These are phyloP conservation scores for Oscheius sp. DNA, from an alignment of 2,888 invertebrate species.

Conservation along the genomic window DNA sequence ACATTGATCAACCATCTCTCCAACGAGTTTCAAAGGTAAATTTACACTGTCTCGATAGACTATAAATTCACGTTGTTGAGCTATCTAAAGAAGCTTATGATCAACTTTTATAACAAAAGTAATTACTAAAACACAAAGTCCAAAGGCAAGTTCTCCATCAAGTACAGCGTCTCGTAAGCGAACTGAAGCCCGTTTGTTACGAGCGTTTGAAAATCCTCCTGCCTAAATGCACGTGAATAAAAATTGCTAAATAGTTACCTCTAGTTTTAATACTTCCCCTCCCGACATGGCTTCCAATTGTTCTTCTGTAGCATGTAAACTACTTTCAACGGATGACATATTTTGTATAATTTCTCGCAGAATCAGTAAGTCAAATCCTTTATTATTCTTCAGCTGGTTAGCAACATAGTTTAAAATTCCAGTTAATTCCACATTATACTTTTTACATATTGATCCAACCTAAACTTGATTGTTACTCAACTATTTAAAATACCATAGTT, in stretches of 20 bases:
- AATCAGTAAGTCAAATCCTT: constrained; percentile 85
- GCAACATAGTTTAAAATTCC: constrained; percentile 95
- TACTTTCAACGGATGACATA: constrained; percentile 98
- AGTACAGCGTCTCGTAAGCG: constrained; percentile 93
- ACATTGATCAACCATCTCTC: constrained; percentile 81
- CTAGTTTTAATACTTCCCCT: constrained; percentile 90
- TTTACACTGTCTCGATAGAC: constrained; percentile 76
- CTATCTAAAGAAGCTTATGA: constrained; percentile 78
- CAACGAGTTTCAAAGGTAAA: constrained; percentile 80
- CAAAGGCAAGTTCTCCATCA: constrained; percentile 88
- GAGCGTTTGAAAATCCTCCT: constrained; percentile 94
- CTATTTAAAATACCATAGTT: constrained; percentile 79
- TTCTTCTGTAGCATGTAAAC: constrained; percentile 93
- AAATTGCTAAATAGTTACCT: constrained; percentile 76
- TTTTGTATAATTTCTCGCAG: constrained; percentile 97
- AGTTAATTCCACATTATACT: constrained; percentile 90
- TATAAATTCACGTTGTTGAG: constrained; percentile 95
- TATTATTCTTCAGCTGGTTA: constrained; percentile 93
- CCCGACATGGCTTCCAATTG: constrained; percentile 96
- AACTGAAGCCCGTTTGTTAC: constrained; percentile 92
- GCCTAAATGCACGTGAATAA: constrained; percentile 77
- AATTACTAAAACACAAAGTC: constrained; percentile 85
- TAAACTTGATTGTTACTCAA: not conserved
- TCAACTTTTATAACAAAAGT: not conserved
- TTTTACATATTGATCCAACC: constrained; percentile 90